phyloP scores from a whole-genome alignment of 2,888 invertebrate species.

The Drosophila bunnanda region DNA sequence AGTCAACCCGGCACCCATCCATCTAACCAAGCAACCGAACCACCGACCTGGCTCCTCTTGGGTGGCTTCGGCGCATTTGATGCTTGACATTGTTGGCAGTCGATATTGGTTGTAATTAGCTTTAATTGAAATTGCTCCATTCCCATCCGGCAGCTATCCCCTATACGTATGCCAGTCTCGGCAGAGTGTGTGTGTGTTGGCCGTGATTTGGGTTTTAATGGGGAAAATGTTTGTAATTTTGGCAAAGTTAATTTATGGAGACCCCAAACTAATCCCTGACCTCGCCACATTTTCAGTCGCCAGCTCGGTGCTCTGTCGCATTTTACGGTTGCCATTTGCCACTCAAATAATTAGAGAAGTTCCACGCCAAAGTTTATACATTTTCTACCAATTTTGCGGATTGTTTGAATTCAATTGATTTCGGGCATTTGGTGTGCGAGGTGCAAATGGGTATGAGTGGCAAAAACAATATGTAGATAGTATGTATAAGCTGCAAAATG shows the following conservation, averaged over 20 bases:
- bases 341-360: slow-evolving; percentile 52
- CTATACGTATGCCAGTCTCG: slow-evolving; percentile 10
- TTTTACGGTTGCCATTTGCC: slow-evolving; percentile 40
- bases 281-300: slow-evolving; percentile 18
- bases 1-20: slow-evolving; percentile 12
- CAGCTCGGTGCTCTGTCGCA: slow-evolving; percentile 18
- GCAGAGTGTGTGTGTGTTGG: slow-evolving; percentile 10
- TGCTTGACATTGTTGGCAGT: slow-evolving; percentile 77
- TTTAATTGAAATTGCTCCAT: slow-evolving; percentile 82
- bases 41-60: slow-evolving; percentile 37
- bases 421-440: slow-evolving; percentile 6
- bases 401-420: slow-evolving; percentile 46
- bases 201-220: slow-evolving; percentile 79
- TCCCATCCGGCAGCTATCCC: slow-evolving; percentile 54
- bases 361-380: slow-evolving; percentile 42
- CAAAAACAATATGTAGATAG: slow-evolving; percentile 28
- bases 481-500: slow-evolving; percentile 20
- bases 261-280: slow-evolving; percentile 38
- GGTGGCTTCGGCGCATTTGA: slow-evolving; percentile 64
- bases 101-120: slow-evolving; percentile 82
- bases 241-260: slow-evolving; percentile 78
- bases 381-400: slow-evolving; percentile 41
- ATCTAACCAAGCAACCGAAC: slow-evolving; percentile 12
- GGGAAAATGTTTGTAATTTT: slow-evolving; percentile 64
- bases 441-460: slow-evolving; percentile 9